phyloP scores from a whole-genome alignment of 1,140 invertebrate species.

The Drosophila tropicalis region DNA sequence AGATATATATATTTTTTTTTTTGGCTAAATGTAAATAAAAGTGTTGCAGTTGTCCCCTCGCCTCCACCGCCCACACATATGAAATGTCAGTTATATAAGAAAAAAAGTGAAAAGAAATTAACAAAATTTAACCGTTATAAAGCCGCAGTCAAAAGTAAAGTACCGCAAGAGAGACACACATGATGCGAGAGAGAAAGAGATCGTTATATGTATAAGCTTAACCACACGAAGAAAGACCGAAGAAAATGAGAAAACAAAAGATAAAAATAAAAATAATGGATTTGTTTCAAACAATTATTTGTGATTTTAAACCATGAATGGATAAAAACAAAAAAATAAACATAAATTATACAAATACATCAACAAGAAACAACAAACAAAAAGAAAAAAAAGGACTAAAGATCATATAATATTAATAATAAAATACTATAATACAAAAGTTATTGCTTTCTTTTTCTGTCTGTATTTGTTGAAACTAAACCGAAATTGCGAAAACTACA shows the following conservation, averaged over 20 bases:
- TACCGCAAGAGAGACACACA: constrained; percentile 13
- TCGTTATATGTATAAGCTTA: constrained; percentile 9
- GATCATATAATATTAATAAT: constrained; percentile 68
- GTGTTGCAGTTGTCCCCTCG: constrained; percentile 27
- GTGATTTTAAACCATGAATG: constrained; percentile 79
- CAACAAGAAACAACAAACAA: constrained; percentile 7
- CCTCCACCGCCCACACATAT: not conserved
- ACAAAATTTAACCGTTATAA: constrained; percentile 21
- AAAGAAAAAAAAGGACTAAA: constrained; percentile 40
- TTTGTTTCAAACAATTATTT: constrained; percentile 81
- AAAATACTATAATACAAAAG: constrained; percentile 58
- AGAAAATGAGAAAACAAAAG: constrained; percentile 19
- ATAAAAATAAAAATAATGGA: constrained; percentile 17
- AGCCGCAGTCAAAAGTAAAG: constrained; percentile 15
- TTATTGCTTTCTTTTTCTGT: constrained; percentile 67
- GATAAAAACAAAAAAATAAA: constrained; percentile 45
- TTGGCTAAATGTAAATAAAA: constrained; percentile 58
- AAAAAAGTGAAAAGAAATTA: constrained; percentile 21
- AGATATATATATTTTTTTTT: not conserved
- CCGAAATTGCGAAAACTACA: constrained; percentile 16
- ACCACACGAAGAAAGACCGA: constrained; percentile 5
- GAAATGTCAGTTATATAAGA: constrained; percentile 29
- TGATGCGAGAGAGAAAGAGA: constrained; percentile 24
- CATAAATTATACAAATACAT: constrained; percentile 47
- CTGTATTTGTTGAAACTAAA: constrained; percentile 61